A percentile compares a stretch with the other conserved stretches of the same genome.
These are phyloP conservation scores for Paragorgia papillata DNA, from an alignment of 92 coral and sea anemone genomes.

Conservation along the genomic window DNA sequence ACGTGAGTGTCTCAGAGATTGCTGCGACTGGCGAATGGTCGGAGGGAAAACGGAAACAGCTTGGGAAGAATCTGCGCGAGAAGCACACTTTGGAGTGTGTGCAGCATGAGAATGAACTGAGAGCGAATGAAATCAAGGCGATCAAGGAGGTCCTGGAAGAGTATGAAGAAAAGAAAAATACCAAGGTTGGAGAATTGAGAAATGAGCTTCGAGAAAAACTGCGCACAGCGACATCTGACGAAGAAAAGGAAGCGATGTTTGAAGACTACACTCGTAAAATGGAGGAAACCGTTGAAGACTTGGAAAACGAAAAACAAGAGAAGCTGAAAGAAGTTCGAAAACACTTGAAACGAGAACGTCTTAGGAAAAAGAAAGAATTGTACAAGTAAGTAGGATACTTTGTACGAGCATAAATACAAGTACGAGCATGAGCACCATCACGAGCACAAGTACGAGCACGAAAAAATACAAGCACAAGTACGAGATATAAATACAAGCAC, in stretches of 20 bases:
- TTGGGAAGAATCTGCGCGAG: conserved; percentile 79
- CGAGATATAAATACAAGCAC: too few relatives aligned
- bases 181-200: conserved; percentile 65
- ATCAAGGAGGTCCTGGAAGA: conserved; percentile 87
- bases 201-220: conserved; percentile 72
- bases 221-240: conserved; percentile 69
- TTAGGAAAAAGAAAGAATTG: conserved; percentile 82
- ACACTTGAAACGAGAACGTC: conserved; percentile 74
- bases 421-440: too few relatives aligned
- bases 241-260: conserved; percentile 76
- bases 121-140: conserved; percentile 80
- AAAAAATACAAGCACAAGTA: too few relatives aligned
- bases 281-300: conserved; percentile 70
- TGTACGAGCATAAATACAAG: too few relatives aligned
- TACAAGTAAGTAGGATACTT: conserved; percentile 59
- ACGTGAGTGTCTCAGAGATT: conserved; percentile 85
- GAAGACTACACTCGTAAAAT: conserved; percentile 78
- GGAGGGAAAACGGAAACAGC: conserved; percentile 86
- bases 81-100: conserved; percentile 98
- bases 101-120: conserved; percentile 85
- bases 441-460: too few relatives aligned
- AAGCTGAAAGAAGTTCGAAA: conserved; percentile 82
- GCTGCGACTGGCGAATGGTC: conserved; percentile 82
- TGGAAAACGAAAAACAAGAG: conserved; percentile 80
- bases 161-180: conserved; percentile 80